These are phyloP conservation scores for Chloroceryle aenea DNA, from an alignment of 2,113 vertebrate species.

Conservation along the genomic window DNA sequence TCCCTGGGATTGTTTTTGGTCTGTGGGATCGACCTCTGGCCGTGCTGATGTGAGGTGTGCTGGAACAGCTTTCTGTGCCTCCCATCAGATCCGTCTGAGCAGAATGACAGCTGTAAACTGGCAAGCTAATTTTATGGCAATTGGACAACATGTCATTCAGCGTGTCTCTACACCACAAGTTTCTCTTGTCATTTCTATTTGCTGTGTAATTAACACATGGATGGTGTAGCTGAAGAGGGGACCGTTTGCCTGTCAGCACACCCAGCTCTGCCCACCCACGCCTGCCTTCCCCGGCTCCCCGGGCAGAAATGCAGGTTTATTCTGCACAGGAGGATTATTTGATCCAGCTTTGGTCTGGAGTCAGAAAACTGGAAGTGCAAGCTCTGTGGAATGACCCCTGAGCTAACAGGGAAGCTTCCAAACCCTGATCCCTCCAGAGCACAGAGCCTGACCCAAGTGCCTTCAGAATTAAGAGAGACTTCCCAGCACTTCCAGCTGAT, in stretches of 20 bases:
- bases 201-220: not conserved
- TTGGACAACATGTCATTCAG: not conserved
- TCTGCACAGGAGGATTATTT: not conserved
- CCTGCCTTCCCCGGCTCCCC: not conserved
- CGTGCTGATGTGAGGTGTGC: not conserved
- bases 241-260: not conserved
- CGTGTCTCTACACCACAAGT: not conserved
- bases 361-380: fast-evolving
- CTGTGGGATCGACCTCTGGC: not conserved
- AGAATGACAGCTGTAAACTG: conserved; percentile 36
- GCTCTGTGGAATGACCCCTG: not conserved
- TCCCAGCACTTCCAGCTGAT: not conserved
- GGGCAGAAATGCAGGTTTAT: not conserved
- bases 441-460: not conserved
- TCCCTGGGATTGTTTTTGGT: not conserved
- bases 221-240: not conserved
- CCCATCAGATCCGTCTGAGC: not conserved
- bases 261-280: not conserved
- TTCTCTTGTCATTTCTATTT: not conserved
- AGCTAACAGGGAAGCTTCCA: not conserved
- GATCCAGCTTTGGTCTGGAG: no score
- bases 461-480: not conserved
- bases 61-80: not conserved
- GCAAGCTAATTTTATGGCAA: not conserved
- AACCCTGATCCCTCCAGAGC: not conserved